These are phyloP conservation scores for Poeciliopsis turrubarensis DNA, from an alignment of 2,113 vertebrate species.

Conservation along the genomic window DNA sequence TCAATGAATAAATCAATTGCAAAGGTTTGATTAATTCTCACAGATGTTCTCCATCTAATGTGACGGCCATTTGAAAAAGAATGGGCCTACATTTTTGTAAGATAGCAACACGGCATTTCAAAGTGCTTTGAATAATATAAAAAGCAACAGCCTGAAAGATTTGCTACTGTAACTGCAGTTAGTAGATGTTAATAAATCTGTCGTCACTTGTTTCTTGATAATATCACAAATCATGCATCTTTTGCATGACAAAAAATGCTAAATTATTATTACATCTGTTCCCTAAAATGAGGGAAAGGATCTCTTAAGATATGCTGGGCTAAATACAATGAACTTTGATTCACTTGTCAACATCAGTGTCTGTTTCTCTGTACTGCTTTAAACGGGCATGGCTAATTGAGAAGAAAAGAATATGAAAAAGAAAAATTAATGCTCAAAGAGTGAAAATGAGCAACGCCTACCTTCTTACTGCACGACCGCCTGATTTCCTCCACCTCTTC, in stretches of 20 bases:
- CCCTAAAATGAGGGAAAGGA: background rate
- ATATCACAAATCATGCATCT: no score
- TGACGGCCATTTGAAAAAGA: background rate
- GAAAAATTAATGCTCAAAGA: slow-evolving; percentile 3
- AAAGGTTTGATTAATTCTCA: background rate
- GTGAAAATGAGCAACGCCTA: slow-evolving; percentile 52
- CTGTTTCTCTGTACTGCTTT: slow-evolving; percentile 6
- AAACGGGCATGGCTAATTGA: slow-evolving; percentile 8
- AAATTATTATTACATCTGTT: background rate
- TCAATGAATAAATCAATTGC: no score
- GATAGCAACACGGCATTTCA: no score
- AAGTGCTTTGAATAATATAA: no score
- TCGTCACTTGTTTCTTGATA: no score
- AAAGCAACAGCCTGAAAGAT: background rate
- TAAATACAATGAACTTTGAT: background rate
- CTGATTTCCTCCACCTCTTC: slow-evolving; percentile 97
- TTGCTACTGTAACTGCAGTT: background rate
- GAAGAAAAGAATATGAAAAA: slow-evolving; percentile 1
- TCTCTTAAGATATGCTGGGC: background rate
- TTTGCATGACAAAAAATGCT: background rate
- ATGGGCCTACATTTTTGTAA: background rate
- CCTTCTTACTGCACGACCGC: slow-evolving; percentile 97
- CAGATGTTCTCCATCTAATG: background rate
- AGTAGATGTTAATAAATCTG: no score
- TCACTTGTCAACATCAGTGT: background rate